Evolutionary conservation across 2,797 vertebrate species (phyloP), one percentile per base, ranked within the genome.

Genomic region (Hipposideros larvatus): DNA sequence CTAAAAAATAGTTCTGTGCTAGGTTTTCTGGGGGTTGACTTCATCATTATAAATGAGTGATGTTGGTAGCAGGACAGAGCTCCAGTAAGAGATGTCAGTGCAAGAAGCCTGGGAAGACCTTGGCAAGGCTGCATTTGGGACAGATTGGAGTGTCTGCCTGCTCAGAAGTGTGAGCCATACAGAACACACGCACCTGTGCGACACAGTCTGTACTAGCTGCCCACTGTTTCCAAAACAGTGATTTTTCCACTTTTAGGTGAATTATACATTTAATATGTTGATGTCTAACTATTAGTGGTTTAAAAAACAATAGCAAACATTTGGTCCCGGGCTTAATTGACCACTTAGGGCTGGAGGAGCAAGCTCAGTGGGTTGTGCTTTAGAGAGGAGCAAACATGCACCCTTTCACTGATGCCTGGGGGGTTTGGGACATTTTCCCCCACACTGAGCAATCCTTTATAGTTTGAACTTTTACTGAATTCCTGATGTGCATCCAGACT

Each of bases 131-230:
- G 79, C 48, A 19, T 22, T 73, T 84, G 92, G 97, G 91, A 95
- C 97, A 97, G 97, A 96, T 96, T 97, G 97, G 97, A 91, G 53
- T 5, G 97, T 97, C 97, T 98, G 97, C 95, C 97, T 96, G 97
- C 93, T 97, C 95, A 96, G 95, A 95, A 94, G 94, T 77, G 53
- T 91, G 94, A 91, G 75, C 92, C 97, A 94, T 82, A 96, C n/a
- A 96, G 97, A 95, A 89, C 96, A 74, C 34, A 59, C 71, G 71
- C 97, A 98, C 97, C 97, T 97, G 97, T 94, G 96, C 48, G 34
- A 92, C 89, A 91, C 97, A 96, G 68, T 96, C 97, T 97, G 97
- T 83, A 74, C 95, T 75, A n/a, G 91, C 97, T 97, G 97, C 97
- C 97, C 97, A 96, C 97, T 97, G 94, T 95, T 97, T 96, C 96